Percentiles rank a stretch among this genome's conserved stretches.
These are phyloP conservation scores for Drosophila mercatorum DNA, from an alignment of 2,888 invertebrate species.

Conservation along the genomic window DNA sequence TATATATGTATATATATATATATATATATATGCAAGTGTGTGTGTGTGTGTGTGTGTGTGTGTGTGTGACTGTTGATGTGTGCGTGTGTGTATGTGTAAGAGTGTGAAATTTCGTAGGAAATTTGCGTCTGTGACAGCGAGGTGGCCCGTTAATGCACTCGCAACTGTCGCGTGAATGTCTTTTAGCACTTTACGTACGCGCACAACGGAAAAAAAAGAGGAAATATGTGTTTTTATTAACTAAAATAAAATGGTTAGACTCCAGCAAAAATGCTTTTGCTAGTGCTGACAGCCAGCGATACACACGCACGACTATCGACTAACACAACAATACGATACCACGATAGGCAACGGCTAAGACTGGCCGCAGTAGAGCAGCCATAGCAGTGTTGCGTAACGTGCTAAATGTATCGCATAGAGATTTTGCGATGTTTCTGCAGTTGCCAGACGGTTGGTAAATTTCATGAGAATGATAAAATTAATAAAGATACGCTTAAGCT, in stretches of 20 bases:
- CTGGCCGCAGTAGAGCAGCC: neutral
- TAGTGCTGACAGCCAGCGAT: constrained; percentile 49
- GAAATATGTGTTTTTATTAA: constrained; percentile 77
- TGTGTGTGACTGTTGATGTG: neutral
- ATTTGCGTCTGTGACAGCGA: constrained; percentile 42
- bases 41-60: constrained; percentile 18
- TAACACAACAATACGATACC: neutral
- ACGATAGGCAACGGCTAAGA: constrained; percentile 4
- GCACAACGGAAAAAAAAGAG: constrained; percentile 70
- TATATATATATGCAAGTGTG: constrained; percentile 25
- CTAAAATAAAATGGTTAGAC: constrained; percentile 78
- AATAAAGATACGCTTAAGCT: neutral
- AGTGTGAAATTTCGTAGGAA: constrained; percentile 62
- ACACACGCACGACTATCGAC: constrained; percentile 42
- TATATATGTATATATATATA: too few relatives aligned
- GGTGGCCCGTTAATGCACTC: constrained; percentile 38
- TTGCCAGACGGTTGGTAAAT: neutral
- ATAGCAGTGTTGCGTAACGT: constrained; percentile 16
- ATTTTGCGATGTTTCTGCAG: neutral
- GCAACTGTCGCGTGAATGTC: constrained; percentile 38
- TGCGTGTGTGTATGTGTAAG: constrained; percentile 6
- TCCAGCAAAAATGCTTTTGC: constrained; percentile 70
- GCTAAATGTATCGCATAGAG: neutral
- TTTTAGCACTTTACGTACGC: constrained; percentile 50
- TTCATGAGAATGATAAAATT: neutral